Evolutionary conservation across 2,113 vertebrate species (phyloP).

Genomic region (Myotis davidii): DNA sequence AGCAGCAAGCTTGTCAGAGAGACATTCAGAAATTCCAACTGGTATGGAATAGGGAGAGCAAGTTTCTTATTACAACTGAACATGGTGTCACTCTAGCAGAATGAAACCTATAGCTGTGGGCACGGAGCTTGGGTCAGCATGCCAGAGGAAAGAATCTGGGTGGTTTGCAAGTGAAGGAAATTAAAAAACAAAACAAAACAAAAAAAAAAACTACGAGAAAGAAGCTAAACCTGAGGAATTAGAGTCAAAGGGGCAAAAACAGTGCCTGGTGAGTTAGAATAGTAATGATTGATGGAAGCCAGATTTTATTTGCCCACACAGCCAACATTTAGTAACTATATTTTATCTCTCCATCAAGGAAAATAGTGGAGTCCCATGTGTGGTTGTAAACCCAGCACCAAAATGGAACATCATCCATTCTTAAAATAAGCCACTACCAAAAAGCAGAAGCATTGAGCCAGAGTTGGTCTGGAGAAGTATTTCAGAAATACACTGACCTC

Average conservation of each 20-base stretch:
- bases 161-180: not conserved
- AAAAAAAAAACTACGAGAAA: not conserved
- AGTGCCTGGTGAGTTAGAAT: not conserved
- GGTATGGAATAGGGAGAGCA: not conserved
- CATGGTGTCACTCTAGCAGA: not conserved
- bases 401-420: not conserved
- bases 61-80: not conserved
- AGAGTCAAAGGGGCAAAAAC: not conserved
- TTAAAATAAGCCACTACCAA: not conserved
- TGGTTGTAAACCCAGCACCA: not conserved
- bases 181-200: not conserved
- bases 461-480: not conserved
- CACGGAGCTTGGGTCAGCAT: not conserved
- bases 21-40: not conserved
- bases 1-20: not conserved
- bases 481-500: not conserved
- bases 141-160: not conserved
- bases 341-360: not conserved
- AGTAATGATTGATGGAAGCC: not conserved
- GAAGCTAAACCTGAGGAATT: not conserved
- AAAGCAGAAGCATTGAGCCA: not conserved
- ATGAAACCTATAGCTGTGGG: not conserved
- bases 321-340: not conserved
- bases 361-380: not conserved
- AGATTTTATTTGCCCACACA: not conserved